A percentile compares a stretch with the other conserved stretches of the same genome.
These are phyloP conservation scores for Ornithoptera priamus DNA, from an alignment of 2,888 invertebrate genomes.

Conservation along the genomic window DNA sequence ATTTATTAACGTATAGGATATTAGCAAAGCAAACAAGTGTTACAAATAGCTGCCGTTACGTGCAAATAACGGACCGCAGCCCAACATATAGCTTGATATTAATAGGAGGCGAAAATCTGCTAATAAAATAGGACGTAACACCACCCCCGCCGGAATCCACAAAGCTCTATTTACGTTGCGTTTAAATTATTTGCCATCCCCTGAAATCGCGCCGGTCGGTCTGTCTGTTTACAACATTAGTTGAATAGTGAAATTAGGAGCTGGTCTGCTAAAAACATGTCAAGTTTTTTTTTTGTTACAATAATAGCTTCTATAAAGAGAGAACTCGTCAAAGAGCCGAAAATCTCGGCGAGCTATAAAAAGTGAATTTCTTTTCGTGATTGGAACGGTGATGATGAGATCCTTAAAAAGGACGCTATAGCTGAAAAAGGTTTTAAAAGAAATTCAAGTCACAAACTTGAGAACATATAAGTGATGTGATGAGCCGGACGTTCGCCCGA, in stretches of 20 bases:
- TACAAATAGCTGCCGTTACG: conserved; percentile 12
- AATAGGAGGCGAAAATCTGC: conserved; percentile 23
- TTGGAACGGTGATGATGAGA: too few relatives aligned
- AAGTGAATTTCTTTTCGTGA: too few relatives aligned
- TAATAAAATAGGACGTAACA: conserved; percentile 16
- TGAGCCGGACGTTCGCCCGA: too few relatives aligned
- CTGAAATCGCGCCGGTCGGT: conserved; percentile 9
- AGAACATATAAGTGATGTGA: too few relatives aligned
- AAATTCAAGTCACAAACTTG: too few relatives aligned
- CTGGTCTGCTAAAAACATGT: background rate
- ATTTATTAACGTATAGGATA: background rate
- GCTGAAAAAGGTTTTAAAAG: background rate
- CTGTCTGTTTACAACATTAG: background rate
- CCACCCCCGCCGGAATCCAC: conserved; percentile 7
- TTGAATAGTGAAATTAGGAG: background rate
- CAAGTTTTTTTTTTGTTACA: background rate
- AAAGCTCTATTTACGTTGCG: conserved; percentile 18
- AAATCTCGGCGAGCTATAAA: too few relatives aligned
- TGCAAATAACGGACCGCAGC: conserved; percentile 9
- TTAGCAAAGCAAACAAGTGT: conserved; percentile 8
- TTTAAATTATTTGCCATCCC: conserved; percentile 17
- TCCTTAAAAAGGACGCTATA: too few relatives aligned
- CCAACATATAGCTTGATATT: conserved; percentile 18
- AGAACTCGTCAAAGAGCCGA: too few relatives aligned
- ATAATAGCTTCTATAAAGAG: too few relatives aligned